Evolutionary conservation across 37 sponge, comb jelly and placozoan species (phyloP), one percentile per base, ranked within the genome.

Genomic region (Halichondria panicea): DNA sequence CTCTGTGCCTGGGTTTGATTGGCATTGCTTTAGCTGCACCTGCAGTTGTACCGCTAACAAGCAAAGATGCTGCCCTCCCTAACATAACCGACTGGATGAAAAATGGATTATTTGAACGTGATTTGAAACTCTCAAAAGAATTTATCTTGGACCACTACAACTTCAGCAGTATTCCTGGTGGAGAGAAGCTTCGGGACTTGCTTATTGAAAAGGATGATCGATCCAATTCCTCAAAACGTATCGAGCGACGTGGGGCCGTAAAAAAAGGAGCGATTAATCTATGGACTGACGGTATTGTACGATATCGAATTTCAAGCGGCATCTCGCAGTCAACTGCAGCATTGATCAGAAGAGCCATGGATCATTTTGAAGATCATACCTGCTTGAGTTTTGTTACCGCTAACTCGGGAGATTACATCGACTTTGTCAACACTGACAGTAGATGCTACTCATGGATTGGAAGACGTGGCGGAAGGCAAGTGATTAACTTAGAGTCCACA

Each of bases 371-470:
- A 35, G 33, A 42, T 33, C 13, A 9, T 53, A 70, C 71, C 32
- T 70, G 71, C 44, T 33, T 70, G 21, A 27, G 28, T 6, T 70
- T 70, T 22, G n/a, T n/a, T n/a, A 35, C 32, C 4, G 25, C 71
- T 45, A 25, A 53, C 52, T 13, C 22, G 24, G 48, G n/a, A 33
- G 71, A 45, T 25, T 70, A 45, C 18, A 18, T 45, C 24, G 11
- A 31, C n/a, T 42, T 70, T 43, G 25, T 45, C 22, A 70, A 70
- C 7, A 44, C n/a, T 42, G 52, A 22, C 11, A 8, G 25, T 28
- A 22, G 71, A 22, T 70, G 71, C 53, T 45, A n/a, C 44, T 70
- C 71, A 45, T 7, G 44, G 22, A 45, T 70, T 21, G 71, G 71
- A 4, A 42, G 71, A 70, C 24, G 44, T 22, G 48, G 48, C 4